Evolutionary conservation across 2,888 invertebrate genomes (phyloP), one percentile per base, ranked within the genome.

Genomic region (Ophioninae sp.): DNA sequence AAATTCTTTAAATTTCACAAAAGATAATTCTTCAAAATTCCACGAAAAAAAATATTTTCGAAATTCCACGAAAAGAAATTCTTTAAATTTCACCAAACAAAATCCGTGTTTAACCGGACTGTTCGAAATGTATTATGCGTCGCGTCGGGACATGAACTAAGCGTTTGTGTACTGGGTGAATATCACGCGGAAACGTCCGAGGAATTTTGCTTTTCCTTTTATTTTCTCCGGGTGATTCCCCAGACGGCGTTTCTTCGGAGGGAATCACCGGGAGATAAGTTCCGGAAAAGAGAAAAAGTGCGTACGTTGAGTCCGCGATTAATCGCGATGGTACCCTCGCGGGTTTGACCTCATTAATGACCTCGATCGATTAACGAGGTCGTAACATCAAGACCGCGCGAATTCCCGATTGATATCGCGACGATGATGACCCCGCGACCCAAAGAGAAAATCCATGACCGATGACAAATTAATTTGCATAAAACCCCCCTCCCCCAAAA

Each of bases 381-480:
- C 7, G 1, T 20, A 21, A 21, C 7, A 6, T 21, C 20, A 59
- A 21, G 59, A 21, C 17, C 59, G 20, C 17, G 50, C 41, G 23
- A 44, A 62, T 62, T 7, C 37, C 41, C 61, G 7, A 77, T 8
- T n/a, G 23, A 69, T 69, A 69, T 50, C 37, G 21, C 59, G 17
- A 21, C 21, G 20, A 30, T 30, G 30, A 30, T 30, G 30, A 30
- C 1, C 30, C 30, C 30, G 30, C 30, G 50, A 13, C 10, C 10
- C 50, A 50, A 50, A 13, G 17, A 8, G 50, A 13, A 59, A 59
- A 5, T 21, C 59, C 20, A 59, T 3, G 69, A 44, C 10, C 13
- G 37, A 72, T 21, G 61, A 76, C 59, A n/a, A 72, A 44, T n/a
- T 30, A 5, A 30, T 30, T 68, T 17, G 39, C 21, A 74, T 61